Conservation (phyloP, 2,888 invertebrate genomes). For the Microctonus hyperodae region DNA sequence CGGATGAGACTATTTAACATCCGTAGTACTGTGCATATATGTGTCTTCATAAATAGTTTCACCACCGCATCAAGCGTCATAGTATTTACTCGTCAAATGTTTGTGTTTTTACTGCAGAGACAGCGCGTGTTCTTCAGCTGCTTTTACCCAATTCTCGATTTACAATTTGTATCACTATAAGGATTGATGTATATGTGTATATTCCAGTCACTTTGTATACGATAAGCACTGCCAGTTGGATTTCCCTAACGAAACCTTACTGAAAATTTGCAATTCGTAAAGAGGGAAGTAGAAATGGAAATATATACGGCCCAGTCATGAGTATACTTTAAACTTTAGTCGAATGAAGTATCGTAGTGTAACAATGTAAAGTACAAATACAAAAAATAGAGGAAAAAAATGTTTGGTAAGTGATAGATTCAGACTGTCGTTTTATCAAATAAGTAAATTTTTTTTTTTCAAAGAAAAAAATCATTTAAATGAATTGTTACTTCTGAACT, state of each 20-base stretch:
- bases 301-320: slow-evolving; percentile 20
- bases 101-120: slow-evolving; percentile 62
- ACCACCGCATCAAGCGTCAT: slow-evolving; percentile 61
- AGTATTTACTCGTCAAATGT: slow-evolving; percentile 63
- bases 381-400: slow-evolving; percentile 13
- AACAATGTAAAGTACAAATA: slow-evolving; percentile 7
- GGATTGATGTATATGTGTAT: slow-evolving; percentile 20
- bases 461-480: neutral
- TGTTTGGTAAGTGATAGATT: no score
- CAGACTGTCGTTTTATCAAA: no score
- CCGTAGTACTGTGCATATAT: slow-evolving; percentile 21
- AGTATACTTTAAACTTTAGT: slow-evolving; percentile 12
- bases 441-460: no score
- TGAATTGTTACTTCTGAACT: neutral
- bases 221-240: slow-evolving; percentile 56
- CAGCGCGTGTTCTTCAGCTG: slow-evolving; percentile 33
- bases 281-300: slow-evolving; percentile 44
- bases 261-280: slow-evolving; percentile 62
- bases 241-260: slow-evolving; percentile 62
- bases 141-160: slow-evolving; percentile 12
- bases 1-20: slow-evolving; percentile 35
- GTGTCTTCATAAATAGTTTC: slow-evolving; percentile 41
- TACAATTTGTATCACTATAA: slow-evolving; percentile 20
- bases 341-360: neutral
- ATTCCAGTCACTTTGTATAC: slow-evolving; percentile 59